These are phyloP conservation scores for Tretioscincus oriximinensis DNA, from an alignment of 2,113 vertebrate species.

Conservation along the genomic window DNA sequence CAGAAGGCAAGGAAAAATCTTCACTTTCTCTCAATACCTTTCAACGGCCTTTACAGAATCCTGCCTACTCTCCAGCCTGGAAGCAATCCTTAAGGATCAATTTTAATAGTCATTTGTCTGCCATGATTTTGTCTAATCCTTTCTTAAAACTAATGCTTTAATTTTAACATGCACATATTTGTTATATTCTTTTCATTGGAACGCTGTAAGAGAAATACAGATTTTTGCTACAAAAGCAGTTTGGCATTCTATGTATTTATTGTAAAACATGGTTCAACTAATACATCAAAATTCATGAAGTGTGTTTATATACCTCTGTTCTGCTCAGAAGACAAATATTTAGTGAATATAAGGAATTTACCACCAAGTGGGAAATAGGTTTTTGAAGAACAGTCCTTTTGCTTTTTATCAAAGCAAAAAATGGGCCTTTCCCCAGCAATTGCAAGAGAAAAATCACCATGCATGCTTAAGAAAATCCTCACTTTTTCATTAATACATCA, in stretches of 20 bases:
- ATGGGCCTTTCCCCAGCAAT: slow-evolving; percentile 24
- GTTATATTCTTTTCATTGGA: background rate
- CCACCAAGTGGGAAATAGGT: slow-evolving; percentile 34
- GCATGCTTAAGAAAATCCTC: background rate
- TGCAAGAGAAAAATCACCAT: slow-evolving; percentile 30
- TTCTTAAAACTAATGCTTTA: slow-evolving; percentile 1
- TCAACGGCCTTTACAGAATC: too few relatives aligned
- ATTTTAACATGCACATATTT: background rate
- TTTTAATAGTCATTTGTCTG: too few relatives aligned
- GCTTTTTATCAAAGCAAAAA: slow-evolving; percentile 7
- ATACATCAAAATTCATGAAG: slow-evolving; percentile 28
- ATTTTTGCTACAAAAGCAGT: slow-evolving; percentile 18
- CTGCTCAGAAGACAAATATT: slow-evolving; percentile 19
- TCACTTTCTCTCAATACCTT: too few relatives aligned
- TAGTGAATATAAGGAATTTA: slow-evolving; percentile 30
- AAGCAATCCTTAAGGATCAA: too few relatives aligned
- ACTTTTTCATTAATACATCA: slow-evolving; percentile 48
- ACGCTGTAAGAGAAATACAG: background rate
- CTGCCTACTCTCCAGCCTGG: too few relatives aligned
- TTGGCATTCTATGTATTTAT: slow-evolving; percentile 19
- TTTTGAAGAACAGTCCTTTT: slow-evolving; percentile 45
- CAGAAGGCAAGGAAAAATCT: too few relatives aligned
- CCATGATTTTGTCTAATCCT: too few relatives aligned
- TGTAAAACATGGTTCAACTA: slow-evolving; percentile 17
- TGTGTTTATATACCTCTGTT: slow-evolving; percentile 31